Conservation (phyloP, 2,888 invertebrate species). For the Tetranychus piercei region DNA sequence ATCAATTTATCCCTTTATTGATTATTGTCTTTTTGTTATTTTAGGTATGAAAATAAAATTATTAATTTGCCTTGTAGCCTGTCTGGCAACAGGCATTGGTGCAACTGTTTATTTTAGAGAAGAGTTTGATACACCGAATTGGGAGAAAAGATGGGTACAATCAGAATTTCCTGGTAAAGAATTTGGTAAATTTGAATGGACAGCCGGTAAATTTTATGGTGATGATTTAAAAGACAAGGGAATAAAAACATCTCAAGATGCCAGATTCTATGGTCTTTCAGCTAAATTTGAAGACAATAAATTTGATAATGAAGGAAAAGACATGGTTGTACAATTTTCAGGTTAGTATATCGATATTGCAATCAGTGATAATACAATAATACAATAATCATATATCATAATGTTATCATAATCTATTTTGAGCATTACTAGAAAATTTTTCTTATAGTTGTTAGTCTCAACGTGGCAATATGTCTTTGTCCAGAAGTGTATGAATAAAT, state of each 20-base stretch:
- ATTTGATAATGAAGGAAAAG: conserved; percentile 75
- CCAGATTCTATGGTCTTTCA: conserved; percentile 90
- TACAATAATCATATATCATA: no score
- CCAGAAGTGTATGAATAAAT: background rate
- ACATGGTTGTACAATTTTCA: conserved; percentile 81
- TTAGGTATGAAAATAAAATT: background rate
- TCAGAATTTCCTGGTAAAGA: conserved; percentile 85
- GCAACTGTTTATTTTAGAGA: conserved; percentile 25
- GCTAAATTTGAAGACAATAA: conserved; percentile 56
- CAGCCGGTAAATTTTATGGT: conserved; percentile 85
- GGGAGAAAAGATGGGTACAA: conserved; percentile 77
- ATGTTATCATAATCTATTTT: no score
- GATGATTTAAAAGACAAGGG: conserved; percentile 59
- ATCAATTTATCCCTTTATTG: background rate
- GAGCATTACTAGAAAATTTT: no score
- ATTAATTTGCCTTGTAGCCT: background rate
- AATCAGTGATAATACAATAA: no score
- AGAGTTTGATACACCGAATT: conserved; percentile 42
- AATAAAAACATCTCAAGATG: conserved; percentile 86
- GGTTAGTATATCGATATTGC: background rate
- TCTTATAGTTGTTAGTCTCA: background rate
- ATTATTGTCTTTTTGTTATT: background rate
- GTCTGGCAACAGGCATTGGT: background rate
- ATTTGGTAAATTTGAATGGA: conserved; percentile 74
- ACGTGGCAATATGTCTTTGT: background rate